Evolutionary conservation across 2,888 invertebrate genomes (phyloP).

Genomic region (Apamea anceps): DNA sequence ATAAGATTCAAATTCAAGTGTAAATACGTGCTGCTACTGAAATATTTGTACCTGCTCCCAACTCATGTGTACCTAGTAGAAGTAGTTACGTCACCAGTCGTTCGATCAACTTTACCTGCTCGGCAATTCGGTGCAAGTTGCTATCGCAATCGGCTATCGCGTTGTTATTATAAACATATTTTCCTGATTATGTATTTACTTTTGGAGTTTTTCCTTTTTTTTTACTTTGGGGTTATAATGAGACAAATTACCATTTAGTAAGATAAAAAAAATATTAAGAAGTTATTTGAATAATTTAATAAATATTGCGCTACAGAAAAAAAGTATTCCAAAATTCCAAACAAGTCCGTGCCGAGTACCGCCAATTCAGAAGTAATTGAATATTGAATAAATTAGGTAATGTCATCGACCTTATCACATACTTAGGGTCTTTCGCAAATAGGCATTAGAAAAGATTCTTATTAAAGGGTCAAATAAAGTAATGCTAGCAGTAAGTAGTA

Average conservation of each 20-base stretch:
- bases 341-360: not conserved
- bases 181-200: not conserved
- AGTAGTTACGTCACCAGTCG: slow-evolving; percentile 84
- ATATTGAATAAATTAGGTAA: not conserved
- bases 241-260: not conserved
- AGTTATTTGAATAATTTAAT: not conserved
- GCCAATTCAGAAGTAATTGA: not conserved
- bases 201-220: not conserved
- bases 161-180: not conserved
- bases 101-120: slow-evolving; percentile 58
- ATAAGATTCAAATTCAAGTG: slow-evolving; percentile 34
- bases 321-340: not conserved
- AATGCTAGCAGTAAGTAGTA: not conserved
- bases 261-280: not conserved
- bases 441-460: not conserved
- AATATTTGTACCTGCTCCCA: slow-evolving; percentile 66
- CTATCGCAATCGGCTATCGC: slow-evolving; percentile 11
- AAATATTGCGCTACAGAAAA: not conserved
- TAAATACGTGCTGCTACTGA: slow-evolving; percentile 11
- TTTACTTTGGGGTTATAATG: not conserved
- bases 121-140: slow-evolving; percentile 23
- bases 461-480: not conserved
- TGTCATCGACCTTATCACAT: not conserved
- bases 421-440: not conserved
- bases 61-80: slow-evolving; percentile 79